A percentile compares a stretch with the other conserved stretches of the same genome.
These are phyloP conservation scores for Spilosoma lubricipeda DNA, from an alignment of 2,888 invertebrate genomes.

Conservation along the genomic window DNA sequence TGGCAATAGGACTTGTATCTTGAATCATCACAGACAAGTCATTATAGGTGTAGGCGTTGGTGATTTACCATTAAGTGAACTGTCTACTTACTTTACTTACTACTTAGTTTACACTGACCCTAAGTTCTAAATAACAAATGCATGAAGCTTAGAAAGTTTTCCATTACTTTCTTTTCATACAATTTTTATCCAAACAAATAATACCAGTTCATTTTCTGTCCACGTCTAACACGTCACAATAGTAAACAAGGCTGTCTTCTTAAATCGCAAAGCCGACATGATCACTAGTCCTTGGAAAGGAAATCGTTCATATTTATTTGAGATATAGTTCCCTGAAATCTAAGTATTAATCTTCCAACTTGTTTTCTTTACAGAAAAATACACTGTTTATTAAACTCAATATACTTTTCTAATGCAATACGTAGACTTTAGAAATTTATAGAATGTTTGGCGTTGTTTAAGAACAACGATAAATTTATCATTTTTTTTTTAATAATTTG, in stretches of 20 bases:
- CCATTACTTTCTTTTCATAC: not conserved
- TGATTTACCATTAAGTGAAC: no score
- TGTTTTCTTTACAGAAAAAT: constrained; percentile 25
- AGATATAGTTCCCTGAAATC: constrained; percentile 73
- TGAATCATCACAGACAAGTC: no score
- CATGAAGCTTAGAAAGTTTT: no score
- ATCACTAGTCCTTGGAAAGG: constrained; percentile 45
- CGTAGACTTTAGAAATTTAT: not conserved
- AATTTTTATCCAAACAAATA: not conserved
- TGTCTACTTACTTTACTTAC: no score
- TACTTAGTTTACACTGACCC: not conserved
- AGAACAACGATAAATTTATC: not conserved
- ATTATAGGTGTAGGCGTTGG: no score
- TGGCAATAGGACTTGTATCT: no score
- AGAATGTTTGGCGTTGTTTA: not conserved
- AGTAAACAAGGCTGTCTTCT: constrained; percentile 24
- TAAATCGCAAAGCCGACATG: constrained; percentile 38
- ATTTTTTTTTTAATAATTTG: not conserved
- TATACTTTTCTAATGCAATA: constrained; percentile 17
- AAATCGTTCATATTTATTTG: constrained; percentile 72
- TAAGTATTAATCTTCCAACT: constrained; percentile 70
- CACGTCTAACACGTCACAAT: constrained; percentile 20
- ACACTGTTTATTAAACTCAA: constrained; percentile 32
- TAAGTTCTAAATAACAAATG: not conserved
- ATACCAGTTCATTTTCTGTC: not conserved